These are phyloP conservation scores for Telmatherina bonti DNA, from an alignment of 2,797 vertebrate species.

Conservation along the genomic window DNA sequence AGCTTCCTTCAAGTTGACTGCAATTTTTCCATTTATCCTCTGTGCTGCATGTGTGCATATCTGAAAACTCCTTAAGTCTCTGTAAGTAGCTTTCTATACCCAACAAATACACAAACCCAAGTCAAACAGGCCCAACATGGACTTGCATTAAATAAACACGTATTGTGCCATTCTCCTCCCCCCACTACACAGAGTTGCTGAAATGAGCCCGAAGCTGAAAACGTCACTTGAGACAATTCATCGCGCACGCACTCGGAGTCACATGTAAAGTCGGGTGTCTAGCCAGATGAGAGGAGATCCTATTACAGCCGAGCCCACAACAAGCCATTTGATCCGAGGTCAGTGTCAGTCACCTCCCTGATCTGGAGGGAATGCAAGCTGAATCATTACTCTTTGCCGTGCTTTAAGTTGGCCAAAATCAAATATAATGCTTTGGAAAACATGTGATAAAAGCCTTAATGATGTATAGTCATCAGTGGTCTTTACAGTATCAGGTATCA, in stretches of 20 bases:
- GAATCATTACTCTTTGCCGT: conserved; percentile 38
- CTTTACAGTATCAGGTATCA: conserved; percentile 25
- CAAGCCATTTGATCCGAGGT: conserved; percentile 66
- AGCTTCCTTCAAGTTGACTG: neutral
- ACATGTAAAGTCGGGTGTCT: conserved; percentile 52
- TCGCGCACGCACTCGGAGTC: conserved; percentile 26
- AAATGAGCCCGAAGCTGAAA: conserved; percentile 48
- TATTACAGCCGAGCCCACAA: conserved; percentile 53
- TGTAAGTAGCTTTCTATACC: conserved; percentile 12
- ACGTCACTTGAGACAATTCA: conserved; percentile 40
- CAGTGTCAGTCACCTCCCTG: conserved; percentile 49
- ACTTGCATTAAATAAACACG: conserved; percentile 49
- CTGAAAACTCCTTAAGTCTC: neutral
- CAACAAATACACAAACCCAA: conserved; percentile 28
- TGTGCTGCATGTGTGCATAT: neutral
- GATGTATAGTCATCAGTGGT: neutral
- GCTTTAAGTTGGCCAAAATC: conserved; percentile 48
- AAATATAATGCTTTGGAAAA: conserved; percentile 34
- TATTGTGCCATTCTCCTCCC: conserved; percentile 34
- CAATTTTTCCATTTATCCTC: conserved; percentile 1
- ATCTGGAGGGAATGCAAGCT: conserved; percentile 55
- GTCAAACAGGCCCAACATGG: conserved; percentile 31
- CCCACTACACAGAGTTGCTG: conserved; percentile 15
- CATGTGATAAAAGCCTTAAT: conserved; percentile 30
- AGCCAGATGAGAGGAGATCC: conserved; percentile 59